A percentile compares a stretch with the other conserved stretches of the same genome.
These are phyloP conservation scores for Drosophila maculinotata DNA, from an alignment of 2,888 invertebrate genomes.

Conservation along the genomic window DNA sequence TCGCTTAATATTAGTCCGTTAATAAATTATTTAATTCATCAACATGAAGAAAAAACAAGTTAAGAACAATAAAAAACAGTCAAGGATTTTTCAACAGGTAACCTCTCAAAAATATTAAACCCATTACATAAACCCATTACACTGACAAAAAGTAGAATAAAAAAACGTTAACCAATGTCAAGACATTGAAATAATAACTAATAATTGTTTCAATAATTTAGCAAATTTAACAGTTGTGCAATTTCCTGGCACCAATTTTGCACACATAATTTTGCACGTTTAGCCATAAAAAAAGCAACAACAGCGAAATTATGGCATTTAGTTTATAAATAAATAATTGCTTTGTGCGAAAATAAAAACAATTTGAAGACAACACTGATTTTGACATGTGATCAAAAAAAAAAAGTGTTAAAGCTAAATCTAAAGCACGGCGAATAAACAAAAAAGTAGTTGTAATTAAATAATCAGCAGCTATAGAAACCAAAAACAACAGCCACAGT, in stretches of 20 bases:
- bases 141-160: no score
- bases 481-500: constrained; percentile 33
- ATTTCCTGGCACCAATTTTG: constrained; percentile 1
- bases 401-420: constrained; percentile 49
- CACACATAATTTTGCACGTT: constrained; percentile 20
- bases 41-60: no score
- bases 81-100: constrained; percentile 1
- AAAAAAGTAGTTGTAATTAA: constrained; percentile 64
- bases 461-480: constrained; percentile 45
- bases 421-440: constrained; percentile 41
- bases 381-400: constrained; percentile 62
- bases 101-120: background rate
- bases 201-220: constrained; percentile 5
- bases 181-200: constrained; percentile 18
- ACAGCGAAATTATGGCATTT: constrained; percentile 30
- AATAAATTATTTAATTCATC: no score
- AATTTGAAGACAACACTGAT: no score
- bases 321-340: constrained; percentile 51
- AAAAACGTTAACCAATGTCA: constrained; percentile 17
- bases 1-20: no score
- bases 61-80: background rate
- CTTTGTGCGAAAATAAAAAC: constrained; percentile 24
- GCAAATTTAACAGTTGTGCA: constrained; percentile 16
- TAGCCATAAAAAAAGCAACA: constrained; percentile 18
- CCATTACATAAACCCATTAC: background rate